These are phyloP conservation scores for Cercopithecus hamlyni DNA, from an alignment of 2,797 vertebrate species.

Conservation along the genomic window DNA sequence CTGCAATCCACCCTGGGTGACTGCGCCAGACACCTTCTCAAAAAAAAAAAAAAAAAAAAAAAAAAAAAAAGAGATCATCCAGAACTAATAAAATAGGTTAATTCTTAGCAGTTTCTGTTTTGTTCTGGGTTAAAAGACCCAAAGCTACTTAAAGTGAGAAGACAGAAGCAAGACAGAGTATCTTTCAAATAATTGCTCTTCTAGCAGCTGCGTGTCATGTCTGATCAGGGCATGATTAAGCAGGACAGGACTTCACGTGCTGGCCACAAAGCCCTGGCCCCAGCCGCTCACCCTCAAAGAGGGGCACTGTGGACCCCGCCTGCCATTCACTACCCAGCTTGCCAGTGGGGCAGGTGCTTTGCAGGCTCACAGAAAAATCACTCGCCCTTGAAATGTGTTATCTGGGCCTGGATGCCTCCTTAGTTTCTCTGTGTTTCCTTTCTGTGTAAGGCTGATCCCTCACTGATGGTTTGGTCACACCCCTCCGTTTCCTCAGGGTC, in stretches of 20 bases:
- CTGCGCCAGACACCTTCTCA: too few species aligned
- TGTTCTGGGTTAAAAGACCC: neutral
- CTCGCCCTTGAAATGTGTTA: neutral
- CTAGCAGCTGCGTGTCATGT: accelerated
- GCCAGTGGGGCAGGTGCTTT: neutral
- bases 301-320: neutral
- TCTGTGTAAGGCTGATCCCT: neutral
- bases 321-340: neutral
- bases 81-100: neutral
- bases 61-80: neutral
- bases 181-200: neutral
- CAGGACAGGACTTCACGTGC: neutral
- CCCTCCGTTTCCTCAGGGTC: neutral
- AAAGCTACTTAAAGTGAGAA: neutral
- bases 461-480: neutral
- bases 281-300: neutral
- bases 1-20: too few species aligned
- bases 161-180: neutral
- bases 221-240: too few species aligned
- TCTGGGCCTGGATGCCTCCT: too few species aligned
- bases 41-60: too few species aligned
- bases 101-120: neutral
- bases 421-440: neutral
- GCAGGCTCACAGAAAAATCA: neutral
- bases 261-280: neutral